These are phyloP conservation scores for Stramonita haemastoma DNA, from an alignment of 2,888 invertebrate genomes.

Conservation along the genomic window DNA sequence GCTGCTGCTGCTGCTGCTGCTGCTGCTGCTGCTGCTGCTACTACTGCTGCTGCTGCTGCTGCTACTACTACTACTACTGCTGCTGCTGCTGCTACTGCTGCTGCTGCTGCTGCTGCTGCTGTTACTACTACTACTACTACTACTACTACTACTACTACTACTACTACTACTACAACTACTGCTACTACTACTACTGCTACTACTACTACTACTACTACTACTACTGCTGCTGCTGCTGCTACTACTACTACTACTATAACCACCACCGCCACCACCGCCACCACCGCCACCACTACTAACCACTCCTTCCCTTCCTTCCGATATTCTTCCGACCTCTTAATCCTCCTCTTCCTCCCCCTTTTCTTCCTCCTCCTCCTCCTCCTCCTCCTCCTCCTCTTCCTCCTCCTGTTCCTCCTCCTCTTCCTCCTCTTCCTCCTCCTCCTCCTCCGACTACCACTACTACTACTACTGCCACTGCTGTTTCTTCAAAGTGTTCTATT, in stretches of 20 bases:
- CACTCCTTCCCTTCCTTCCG: no score
- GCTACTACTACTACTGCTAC: slow-evolving; percentile 33
- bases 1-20: slow-evolving; percentile 29
- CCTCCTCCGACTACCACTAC: no score
- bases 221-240: slow-evolving; percentile 31
- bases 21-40: slow-evolving; percentile 33
- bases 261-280: no score
- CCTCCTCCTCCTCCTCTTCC: no score
- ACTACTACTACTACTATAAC: slow-evolving; percentile 22
- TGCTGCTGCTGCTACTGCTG: neutral
- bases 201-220: slow-evolving; percentile 40
- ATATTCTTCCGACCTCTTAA: no score
- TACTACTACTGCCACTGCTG: neutral
- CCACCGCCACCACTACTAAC: no score
- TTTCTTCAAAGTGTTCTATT: neutral
- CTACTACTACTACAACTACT: neutral
- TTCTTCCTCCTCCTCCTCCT: no score
- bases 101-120: slow-evolving; percentile 30
- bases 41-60: neutral
- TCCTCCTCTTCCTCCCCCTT: no score
- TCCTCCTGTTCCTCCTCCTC: neutral
- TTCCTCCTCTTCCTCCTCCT: neutral
- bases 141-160: neutral
- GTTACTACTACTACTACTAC: slow-evolving; percentile 1
- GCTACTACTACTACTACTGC: no score